Conservation (phyloP, 2,113 vertebrate genomes). For the Mohoua ochrocephala region DNA sequence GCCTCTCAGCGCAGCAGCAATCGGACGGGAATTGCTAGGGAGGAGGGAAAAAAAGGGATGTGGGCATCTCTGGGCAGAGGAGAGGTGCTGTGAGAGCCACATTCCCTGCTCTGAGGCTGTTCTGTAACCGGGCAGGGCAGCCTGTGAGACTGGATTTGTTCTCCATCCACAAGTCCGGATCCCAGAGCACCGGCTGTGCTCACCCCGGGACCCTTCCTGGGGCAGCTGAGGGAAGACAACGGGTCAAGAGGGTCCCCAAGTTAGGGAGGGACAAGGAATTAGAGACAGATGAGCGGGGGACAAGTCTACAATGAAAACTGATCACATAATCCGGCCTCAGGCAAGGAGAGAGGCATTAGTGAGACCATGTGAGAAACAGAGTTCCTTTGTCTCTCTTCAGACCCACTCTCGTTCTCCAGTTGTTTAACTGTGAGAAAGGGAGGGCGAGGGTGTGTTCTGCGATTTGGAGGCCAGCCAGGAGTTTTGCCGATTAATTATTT, state of each 20-base stretch:
- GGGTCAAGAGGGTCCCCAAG: not conserved
- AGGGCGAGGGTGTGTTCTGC: not conserved
- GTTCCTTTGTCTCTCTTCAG: not conserved
- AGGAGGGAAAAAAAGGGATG: fast-evolving
- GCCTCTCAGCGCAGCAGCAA: not conserved
- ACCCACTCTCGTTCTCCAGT: not conserved
- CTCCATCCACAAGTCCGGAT: fast-evolving
- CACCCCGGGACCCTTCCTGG: fast-evolving
- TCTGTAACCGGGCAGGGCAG: not conserved
- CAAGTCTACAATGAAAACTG: not conserved
- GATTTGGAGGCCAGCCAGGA: not conserved
- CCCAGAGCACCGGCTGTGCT: not conserved
- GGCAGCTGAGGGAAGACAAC: not conserved
- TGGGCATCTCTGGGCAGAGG: not conserved
- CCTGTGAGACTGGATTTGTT: not conserved
- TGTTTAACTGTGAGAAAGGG: not conserved
- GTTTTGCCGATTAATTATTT: not conserved
- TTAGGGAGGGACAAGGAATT: not conserved
- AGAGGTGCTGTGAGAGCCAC: not conserved
- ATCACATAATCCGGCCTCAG: not conserved
- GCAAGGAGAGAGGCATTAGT: not conserved
- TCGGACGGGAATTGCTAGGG: not conserved
- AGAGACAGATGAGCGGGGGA: not conserved
- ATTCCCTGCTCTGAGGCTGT: fast-evolving
- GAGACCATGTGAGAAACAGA: not conserved